A percentile compares a stretch with the other conserved stretches of the same genome.
phyloP scores from a whole-genome alignment of 2,888 invertebrate species.

The Diploptera punctata region DNA sequence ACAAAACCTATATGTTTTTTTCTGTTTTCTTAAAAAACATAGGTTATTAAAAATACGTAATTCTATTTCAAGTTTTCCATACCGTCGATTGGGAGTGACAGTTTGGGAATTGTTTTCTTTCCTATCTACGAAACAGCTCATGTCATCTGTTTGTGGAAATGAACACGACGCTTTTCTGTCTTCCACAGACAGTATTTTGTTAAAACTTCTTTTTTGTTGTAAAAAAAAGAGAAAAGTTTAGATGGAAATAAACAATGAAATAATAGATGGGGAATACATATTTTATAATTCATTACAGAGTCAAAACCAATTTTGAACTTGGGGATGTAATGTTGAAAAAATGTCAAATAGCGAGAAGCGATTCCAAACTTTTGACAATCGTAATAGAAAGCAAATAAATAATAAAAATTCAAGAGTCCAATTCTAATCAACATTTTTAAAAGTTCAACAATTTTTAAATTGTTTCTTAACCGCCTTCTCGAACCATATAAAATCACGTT shows the following conservation, averaged over 20 bases:
- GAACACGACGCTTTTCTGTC: slow-evolving; percentile 15
- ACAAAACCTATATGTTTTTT: neutral
- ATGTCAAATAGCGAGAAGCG: neutral
- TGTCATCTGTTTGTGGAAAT: slow-evolving; percentile 7
- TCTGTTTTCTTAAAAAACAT: neutral
- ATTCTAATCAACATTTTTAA: too few species aligned
- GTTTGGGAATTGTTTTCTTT: slow-evolving; percentile 23
- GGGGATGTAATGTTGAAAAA: neutral
- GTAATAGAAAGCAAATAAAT: too few species aligned
- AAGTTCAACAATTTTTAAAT: too few species aligned
- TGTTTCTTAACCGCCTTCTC: too few species aligned
- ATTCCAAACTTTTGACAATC: too few species aligned
- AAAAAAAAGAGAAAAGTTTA: neutral
- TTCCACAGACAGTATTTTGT: slow-evolving; percentile 23
- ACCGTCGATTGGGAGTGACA: slow-evolving; percentile 25
- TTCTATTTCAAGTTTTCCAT: slow-evolving; percentile 15
- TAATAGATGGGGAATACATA: slow-evolving; percentile 10
- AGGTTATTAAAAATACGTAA: neutral
- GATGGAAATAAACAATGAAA: neutral
- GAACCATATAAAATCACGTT: too few species aligned
- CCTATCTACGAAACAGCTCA: neutral
- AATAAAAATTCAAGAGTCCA: too few species aligned
- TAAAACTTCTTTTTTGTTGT: neutral
- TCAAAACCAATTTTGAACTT: neutral
- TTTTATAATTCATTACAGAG: slow-evolving; percentile 1